Evolutionary conservation across 2,888 invertebrate species (phyloP), one percentile per base, ranked within the genome.

Genomic region (Formica aserva): DNA sequence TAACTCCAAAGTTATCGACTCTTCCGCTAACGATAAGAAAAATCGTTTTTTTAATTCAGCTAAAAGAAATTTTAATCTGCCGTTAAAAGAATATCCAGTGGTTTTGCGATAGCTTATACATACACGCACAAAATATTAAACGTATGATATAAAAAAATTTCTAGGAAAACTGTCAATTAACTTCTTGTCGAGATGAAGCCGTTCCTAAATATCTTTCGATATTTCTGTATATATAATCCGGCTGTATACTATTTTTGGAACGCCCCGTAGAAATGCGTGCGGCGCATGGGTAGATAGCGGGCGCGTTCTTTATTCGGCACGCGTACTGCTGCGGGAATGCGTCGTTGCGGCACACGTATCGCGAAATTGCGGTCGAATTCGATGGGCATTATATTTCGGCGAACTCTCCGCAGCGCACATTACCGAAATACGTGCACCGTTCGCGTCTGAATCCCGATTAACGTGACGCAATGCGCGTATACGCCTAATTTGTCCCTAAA

Each of bases 241-340:
- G n/a, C 6, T 52, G n/a, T n/a, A 69, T 52, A 45, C 9, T 29
- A n/a, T 69, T 71, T 60, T 60, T 22, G 29, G 22, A 26, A 13
- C 55, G 13, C 18, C 69, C 3, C n/a, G 41, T n/a, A 66, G 29
- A 41, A 48, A 57, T 57, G 38, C 67, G 72, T 45, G 52, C 71
- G 48, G 26, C 55, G 78, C 85, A 69, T 83, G 76, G 52, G 72
- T 32, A 76, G 60, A 82, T 80, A 71, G 69, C 67, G 69, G 22
- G 18, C 72, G 41, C 66, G 84, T 85, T 90, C 84, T 90, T 90
- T 90, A 90, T 90, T 88, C 90, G 83, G 85, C 72, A 86, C 88
- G 85, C 88, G 85, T 85, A 71, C 77, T 78, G 8, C 8, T 82
- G 85, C 76, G 83, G 45, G 84, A 83, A 86, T 83, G 89, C 85